Conservation (phyloP, 2,888 invertebrate genomes). For the Unio delphinus region DNA sequence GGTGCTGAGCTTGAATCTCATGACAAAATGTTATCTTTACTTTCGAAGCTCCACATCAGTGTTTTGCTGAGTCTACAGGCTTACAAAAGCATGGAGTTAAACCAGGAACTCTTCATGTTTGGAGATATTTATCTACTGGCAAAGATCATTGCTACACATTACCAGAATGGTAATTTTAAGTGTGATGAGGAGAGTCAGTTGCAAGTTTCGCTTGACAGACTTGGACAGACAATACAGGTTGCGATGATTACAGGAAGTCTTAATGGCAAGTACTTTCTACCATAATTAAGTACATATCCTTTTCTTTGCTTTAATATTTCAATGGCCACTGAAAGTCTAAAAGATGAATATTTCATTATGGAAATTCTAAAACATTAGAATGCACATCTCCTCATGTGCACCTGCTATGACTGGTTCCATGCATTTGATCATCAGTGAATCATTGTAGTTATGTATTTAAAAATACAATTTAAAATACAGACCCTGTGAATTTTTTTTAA, state of each 20-base stretch:
- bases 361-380: no score
- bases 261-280: conserved; percentile 74
- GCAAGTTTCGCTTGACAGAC: conserved; percentile 81
- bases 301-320: not conserved
- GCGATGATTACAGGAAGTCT: conserved; percentile 84
- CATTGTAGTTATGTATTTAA: no score
- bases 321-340: no score
- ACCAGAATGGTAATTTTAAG: conserved; percentile 18
- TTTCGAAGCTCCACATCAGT: conserved; percentile 58
- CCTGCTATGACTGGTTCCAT: no score
- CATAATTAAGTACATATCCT: not conserved
- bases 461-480: no score
- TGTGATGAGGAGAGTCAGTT: conserved; percentile 63
- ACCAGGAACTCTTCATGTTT: conserved; percentile 47
- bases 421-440: no score
- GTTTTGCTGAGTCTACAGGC: conserved; percentile 53
- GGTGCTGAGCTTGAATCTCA: conserved; percentile 1
- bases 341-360: no score
- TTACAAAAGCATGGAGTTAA: conserved; percentile 48
- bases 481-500: no score
- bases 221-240: conserved; percentile 88
- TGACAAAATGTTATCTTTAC: conserved; percentile 35
- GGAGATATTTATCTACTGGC: conserved; percentile 43
- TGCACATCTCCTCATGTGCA: no score
- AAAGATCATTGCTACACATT: conserved; percentile 29